Evolutionary conservation across 2,888 invertebrate genomes (phyloP).

Genomic region (Drosophila greeni): DNA sequence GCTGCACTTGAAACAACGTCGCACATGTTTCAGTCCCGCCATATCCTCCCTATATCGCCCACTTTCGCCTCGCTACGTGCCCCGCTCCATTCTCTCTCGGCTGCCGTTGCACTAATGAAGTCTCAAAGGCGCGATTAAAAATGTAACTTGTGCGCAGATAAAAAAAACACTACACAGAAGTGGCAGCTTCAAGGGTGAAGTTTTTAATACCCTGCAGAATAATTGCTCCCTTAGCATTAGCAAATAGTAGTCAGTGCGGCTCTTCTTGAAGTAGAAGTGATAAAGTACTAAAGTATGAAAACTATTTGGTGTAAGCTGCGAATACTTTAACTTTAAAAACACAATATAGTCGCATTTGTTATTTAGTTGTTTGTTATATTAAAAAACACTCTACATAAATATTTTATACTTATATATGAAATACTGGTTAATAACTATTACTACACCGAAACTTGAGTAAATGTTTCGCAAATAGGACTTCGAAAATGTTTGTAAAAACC

Average conservation of each 20-base stretch:
- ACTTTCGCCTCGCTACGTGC: constrained; percentile 21
- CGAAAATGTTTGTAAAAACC: background rate
- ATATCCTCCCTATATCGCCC: constrained; percentile 8
- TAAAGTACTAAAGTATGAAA: background rate
- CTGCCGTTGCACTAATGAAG: constrained; percentile 65
- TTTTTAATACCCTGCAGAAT: constrained; percentile 34
- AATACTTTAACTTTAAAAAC: no score
- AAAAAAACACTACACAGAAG: constrained; percentile 48
- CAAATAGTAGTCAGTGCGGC: background rate
- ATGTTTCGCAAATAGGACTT: no score
- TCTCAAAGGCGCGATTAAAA: constrained; percentile 74
- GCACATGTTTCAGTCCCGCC: constrained; percentile 59
- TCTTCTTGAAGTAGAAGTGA: background rate
- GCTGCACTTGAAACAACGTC: constrained; percentile 58
- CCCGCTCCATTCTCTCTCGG: constrained; percentile 30
- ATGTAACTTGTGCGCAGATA: constrained; percentile 68
- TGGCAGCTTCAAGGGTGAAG: constrained; percentile 21
- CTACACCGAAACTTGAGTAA: background rate
- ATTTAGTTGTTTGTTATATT: background rate
- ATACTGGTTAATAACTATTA: background rate
- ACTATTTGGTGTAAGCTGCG: background rate
- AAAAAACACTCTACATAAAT: background rate
- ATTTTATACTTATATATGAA: no score
- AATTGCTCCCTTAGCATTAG: constrained; percentile 19
- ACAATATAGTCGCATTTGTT: no score